A percentile compares a stretch with the other conserved stretches of the same genome.
Evolutionary conservation across 2,797 vertebrate genomes (phyloP).

Genomic region (Rousettus madagascariensis): DNA sequence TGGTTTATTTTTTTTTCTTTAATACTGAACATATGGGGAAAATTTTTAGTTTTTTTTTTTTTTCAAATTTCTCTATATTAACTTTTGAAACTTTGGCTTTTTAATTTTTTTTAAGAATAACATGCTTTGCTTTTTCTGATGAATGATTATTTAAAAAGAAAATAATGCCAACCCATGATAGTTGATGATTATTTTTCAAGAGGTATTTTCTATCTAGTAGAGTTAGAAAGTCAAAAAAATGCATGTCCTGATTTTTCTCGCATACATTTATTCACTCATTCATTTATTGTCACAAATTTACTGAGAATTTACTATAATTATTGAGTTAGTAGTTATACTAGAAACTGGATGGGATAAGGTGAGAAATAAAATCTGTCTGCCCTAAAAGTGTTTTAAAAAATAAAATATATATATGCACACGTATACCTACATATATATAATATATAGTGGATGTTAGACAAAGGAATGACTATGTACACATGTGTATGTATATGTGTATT

Average conservation of each 20-base stretch:
- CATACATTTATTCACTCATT: neutral
- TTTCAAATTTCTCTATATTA: slow-evolving; percentile 14
- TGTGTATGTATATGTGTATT: rapidly evolving
- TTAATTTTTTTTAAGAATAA: neutral
- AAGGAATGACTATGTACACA: neutral
- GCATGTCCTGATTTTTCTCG: neutral
- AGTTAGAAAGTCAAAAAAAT: neutral
- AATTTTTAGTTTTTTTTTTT: neutral
- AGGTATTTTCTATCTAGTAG: neutral
- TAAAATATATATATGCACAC: rapidly evolving
- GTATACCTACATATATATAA: rapidly evolving
- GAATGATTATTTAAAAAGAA: neutral
- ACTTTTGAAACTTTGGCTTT: slow-evolving; percentile 38
- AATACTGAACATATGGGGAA: slow-evolving; percentile 57
- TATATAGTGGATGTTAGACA: neutral
- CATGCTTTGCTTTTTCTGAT: neutral
- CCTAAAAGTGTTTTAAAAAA: neutral
- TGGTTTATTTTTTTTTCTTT: neutral
- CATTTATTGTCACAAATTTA: neutral
- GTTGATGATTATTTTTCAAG: neutral
- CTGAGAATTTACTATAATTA: neutral
- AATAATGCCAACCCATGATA: neutral
- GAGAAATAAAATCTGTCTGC: neutral
- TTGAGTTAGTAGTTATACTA: neutral
- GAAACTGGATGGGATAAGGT: neutral